These are phyloP conservation scores for Chloroceryle inda DNA, from an alignment of 2,797 vertebrate species.

Conservation along the genomic window DNA sequence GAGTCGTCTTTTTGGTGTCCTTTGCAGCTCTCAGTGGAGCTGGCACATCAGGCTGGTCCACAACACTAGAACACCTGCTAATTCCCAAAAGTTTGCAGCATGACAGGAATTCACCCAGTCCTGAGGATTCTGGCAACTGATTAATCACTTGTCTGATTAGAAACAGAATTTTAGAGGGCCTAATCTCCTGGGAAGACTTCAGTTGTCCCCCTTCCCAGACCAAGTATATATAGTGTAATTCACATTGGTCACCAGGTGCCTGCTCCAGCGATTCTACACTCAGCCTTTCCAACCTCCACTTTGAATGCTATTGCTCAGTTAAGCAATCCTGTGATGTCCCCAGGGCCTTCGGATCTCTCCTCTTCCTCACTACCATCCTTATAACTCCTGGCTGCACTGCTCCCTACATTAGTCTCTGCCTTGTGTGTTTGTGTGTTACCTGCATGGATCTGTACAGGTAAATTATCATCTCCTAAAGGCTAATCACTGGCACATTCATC, in stretches of 20 bases:
- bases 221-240: not conserved
- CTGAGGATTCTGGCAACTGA: not conserved
- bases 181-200: not conserved
- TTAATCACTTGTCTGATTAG: not conserved
- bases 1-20: not conserved
- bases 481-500: not conserved
- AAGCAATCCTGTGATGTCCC: not conserved
- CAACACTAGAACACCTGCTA: not conserved
- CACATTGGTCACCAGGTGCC: not conserved
- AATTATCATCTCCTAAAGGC: not conserved
- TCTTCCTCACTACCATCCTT: not conserved
- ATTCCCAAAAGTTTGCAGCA: not conserved
- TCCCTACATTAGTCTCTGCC: not conserved
- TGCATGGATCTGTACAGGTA: not conserved
- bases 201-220: not conserved
- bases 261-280: not conserved
- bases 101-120: not conserved
- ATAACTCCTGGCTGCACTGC: not conserved
- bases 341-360: not conserved
- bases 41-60: not conserved
- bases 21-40: not conserved
- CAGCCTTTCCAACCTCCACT: not conserved
- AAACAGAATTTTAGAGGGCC: not conserved
- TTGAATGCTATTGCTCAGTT: not conserved
- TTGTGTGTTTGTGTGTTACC: not conserved